These are phyloP conservation scores for Clarias platycephalus DNA, from an alignment of 2,797 vertebrate species.

Conservation along the genomic window DNA sequence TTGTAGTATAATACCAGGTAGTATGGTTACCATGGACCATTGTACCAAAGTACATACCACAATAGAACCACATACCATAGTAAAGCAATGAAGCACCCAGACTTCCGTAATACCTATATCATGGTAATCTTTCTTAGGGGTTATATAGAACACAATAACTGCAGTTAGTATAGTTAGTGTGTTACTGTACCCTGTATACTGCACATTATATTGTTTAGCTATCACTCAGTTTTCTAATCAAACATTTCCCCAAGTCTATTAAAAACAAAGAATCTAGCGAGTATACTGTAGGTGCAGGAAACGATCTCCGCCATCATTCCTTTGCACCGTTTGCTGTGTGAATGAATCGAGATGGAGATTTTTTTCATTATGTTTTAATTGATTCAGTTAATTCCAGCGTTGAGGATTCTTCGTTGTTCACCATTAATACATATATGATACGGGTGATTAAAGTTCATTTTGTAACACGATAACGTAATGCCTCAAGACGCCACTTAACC, in stretches of 20 bases:
- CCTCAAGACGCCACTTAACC: slow-evolving; percentile 35
- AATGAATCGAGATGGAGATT: slow-evolving; percentile 33
- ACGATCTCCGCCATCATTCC: neutral
- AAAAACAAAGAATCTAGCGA: neutral
- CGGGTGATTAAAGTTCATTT: slow-evolving; percentile 44
- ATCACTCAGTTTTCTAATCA: neutral
- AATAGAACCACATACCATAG: too few species aligned
- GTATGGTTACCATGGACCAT: too few species aligned
- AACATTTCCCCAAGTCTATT: neutral
- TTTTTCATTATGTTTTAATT: slow-evolving; percentile 45
- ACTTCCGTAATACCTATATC: neutral
- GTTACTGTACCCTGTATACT: neutral
- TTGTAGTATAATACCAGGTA: too few species aligned
- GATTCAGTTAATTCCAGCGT: slow-evolving; percentile 35
- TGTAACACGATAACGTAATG: slow-evolving; percentile 34
- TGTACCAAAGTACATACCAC: too few species aligned
- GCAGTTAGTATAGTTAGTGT: neutral
- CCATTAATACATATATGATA: slow-evolving; percentile 42
- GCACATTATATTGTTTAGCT: neutral
- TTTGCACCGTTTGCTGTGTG: slow-evolving; percentile 1
- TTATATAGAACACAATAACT: neutral
- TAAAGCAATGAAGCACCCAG: too few species aligned
- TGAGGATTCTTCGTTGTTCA: slow-evolving; percentile 37
- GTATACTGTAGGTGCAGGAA: neutral
- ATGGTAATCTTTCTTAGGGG: neutral